Base-by-base conservation (phyloP, 53 echinoderm and acorn worm species). In the Pentamera pediparva region DNA sequence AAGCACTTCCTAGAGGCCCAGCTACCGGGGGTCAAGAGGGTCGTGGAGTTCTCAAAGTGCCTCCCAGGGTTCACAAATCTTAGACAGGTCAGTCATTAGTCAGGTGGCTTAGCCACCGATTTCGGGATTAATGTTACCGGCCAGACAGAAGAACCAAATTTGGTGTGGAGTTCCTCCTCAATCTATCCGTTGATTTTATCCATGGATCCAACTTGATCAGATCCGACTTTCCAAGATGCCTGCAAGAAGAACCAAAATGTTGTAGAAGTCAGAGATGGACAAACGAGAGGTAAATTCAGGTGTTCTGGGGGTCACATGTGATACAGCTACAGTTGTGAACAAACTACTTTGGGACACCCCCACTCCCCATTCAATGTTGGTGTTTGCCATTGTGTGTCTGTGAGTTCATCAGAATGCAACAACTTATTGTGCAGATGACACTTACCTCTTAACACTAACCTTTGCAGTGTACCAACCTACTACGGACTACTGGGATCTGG, bases 1-100 rank as follows among this genome's bases (percentile, higher is more conserved):
- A 96, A 79, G 75, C 36, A 79, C n/a, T 96, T 91, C 75, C 56
- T 84, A 29, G 98, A 96, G 50, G 78, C 91, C 3, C 79, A 91
- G 18, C 79, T 85, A 69, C 91, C 98, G 0, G 78, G 88, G 39
- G 77, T 82, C 6, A 79, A 92, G 62, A 85, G 79, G 35, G 87
- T 96, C 0, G 91, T 96, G 17, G 91, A 96, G 58, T 91, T 96
- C 75, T 91, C 91, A 22, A 96, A 92, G 52, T 91, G 91, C 69
- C 69, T 92, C 38, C 98, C 98, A 10, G 98, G 98, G 25, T 96
- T 96, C 47, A 78, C 83, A 51, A 83, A 69, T 39, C 56, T 96
- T 32, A 69, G 79, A 43, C 98, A 96, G 91, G 98, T 96, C 38
- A 29, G 75, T 59, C 52, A 51, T 51, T 54, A 54, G 54, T 54